Evolutionary conservation across 2,797 vertebrate genomes (phyloP).

Genomic region (Alauda arvensis): DNA sequence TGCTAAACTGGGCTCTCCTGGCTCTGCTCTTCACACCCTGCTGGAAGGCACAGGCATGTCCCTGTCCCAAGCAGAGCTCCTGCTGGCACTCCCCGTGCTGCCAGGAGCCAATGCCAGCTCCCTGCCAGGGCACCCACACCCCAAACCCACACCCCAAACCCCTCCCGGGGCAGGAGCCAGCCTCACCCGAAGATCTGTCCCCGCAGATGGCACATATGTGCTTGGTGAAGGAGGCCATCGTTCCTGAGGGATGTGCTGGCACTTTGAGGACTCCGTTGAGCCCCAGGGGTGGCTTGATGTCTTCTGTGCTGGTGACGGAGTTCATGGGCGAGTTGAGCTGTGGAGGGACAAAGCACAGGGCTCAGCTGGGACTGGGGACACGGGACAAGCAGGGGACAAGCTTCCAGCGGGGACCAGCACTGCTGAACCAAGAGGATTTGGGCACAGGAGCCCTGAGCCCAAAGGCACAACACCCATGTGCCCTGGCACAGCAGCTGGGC

Average conservation of each 20-base stretch:
- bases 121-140: not conserved
- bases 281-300: conserved; percentile 95
- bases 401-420: not conserved
- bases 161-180: fast-evolving
- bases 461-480: not conserved
- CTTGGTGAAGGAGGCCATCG: conserved; percentile 91
- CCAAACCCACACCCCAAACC: fast-evolving
- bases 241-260: conserved; percentile 88
- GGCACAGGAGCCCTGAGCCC: not conserved
- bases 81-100: fast-evolving
- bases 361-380: not conserved
- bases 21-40: not conserved
- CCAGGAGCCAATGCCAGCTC: not conserved
- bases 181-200: conserved; percentile 95
- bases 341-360: not conserved
- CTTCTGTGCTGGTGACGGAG: conserved; percentile 94
- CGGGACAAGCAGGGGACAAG: not conserved
- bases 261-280: conserved; percentile 97
- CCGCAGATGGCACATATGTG: conserved; percentile 99
- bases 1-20: not conserved
- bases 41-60: not conserved
- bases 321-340: conserved; percentile 97
- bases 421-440: not conserved
- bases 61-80: not conserved
- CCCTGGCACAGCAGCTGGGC: not conserved